These are phyloP conservation scores for Anableps anableps DNA, from an alignment of 2,797 vertebrate genomes.

Conservation along the genomic window DNA sequence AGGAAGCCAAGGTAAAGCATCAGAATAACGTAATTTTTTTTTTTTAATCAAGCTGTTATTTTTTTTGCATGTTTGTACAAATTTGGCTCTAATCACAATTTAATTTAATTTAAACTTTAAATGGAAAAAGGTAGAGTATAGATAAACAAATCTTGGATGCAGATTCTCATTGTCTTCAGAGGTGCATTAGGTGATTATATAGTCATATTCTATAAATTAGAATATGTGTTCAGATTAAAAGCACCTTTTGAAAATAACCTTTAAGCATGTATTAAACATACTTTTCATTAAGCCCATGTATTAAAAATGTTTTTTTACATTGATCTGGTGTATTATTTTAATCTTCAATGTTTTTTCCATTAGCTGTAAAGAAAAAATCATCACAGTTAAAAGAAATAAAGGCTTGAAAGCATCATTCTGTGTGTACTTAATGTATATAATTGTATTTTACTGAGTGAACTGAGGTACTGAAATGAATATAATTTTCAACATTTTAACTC, in stretches of 20 bases:
- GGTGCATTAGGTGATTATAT: background rate
- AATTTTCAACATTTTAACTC: background rate
- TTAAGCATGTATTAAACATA: background rate
- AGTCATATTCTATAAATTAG: background rate
- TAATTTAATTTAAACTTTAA: background rate
- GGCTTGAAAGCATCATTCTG: background rate
- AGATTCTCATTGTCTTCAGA: background rate
- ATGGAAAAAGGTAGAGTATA: background rate
- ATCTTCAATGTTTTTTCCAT: background rate
- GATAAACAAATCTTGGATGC: background rate
- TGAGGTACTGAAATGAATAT: background rate
- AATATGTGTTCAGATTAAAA: background rate
- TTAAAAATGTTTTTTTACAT: background rate
- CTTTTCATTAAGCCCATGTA: background rate
- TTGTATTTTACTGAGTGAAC: no score
- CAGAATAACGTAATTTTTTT: no score
- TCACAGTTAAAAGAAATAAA: background rate
- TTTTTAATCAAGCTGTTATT: background rate
- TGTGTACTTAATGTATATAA: no score
- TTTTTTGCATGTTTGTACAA: background rate
- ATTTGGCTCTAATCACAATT: background rate
- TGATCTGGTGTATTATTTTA: background rate
- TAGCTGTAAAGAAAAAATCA: background rate
- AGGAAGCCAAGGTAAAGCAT: background rate
- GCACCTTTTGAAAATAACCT: background rate